phyloP scores from a whole-genome alignment of 1,140 invertebrate species.

The Helicorthomorpha holstii region DNA sequence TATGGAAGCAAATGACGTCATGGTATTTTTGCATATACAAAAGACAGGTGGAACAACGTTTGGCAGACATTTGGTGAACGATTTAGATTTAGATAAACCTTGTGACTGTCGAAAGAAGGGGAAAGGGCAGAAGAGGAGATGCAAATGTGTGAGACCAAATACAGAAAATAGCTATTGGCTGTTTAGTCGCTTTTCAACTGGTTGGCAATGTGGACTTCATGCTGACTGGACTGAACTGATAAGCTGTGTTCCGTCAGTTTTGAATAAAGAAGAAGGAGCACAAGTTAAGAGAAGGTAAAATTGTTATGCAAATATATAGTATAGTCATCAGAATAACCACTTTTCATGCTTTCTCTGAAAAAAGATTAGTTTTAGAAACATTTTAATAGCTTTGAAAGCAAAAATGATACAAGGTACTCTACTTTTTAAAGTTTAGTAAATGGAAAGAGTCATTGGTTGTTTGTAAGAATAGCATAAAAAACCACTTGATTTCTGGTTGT shows the following conservation, averaged over 20 bases:
- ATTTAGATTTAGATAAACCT: slow-evolving; percentile 71
- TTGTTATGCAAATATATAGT: background rate
- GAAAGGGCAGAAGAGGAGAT: slow-evolving; percentile 54
- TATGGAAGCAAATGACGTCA: slow-evolving; percentile 76
- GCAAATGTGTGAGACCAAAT: slow-evolving; percentile 71
- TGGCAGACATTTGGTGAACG: slow-evolving; percentile 81
- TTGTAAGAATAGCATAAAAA: too few relatives aligned
- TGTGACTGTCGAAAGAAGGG: slow-evolving; percentile 48
- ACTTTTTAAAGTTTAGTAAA: too few relatives aligned
- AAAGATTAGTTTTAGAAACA: too few relatives aligned
- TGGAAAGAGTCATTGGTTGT: too few relatives aligned
- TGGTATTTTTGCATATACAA: slow-evolving; percentile 97
- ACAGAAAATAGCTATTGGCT: slow-evolving; percentile 79
- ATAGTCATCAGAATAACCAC: too few relatives aligned
- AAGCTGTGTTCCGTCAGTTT: slow-evolving; percentile 65
- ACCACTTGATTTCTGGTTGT: too few relatives aligned
- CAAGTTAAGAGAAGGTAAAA: slow-evolving; percentile 17
- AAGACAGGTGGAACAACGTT: slow-evolving; percentile 91
- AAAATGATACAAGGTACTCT: too few relatives aligned
- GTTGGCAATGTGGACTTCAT: slow-evolving; percentile 97
- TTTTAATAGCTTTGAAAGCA: too few relatives aligned
- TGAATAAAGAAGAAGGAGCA: slow-evolving; percentile 59
- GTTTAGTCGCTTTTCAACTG: slow-evolving; percentile 94
- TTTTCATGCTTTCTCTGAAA: too few relatives aligned
- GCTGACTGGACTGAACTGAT: slow-evolving; percentile 96